phyloP scores from a whole-genome alignment of 2,888 invertebrate species.

The Cotesia congregata region DNA sequence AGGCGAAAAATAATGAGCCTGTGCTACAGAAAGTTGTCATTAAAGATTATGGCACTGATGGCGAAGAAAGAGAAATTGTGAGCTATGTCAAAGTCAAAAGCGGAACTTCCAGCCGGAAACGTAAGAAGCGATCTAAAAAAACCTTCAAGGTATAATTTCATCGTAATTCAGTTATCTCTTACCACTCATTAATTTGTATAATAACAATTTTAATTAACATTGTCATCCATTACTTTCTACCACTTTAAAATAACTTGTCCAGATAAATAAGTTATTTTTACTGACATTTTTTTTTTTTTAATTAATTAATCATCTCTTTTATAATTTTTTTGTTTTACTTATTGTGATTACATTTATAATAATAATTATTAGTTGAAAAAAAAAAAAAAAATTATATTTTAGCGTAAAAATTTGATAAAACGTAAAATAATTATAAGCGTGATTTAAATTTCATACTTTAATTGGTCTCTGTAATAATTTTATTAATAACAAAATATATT shows the following conservation, averaged over 20 bases:
- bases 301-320: slow-evolving; percentile 27
- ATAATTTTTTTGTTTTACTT: slow-evolving; percentile 6
- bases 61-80: slow-evolving; percentile 63
- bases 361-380: slow-evolving; percentile 17
- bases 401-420: neutral
- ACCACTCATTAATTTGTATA: slow-evolving; percentile 23
- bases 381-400: slow-evolving; percentile 8
- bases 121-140: slow-evolving; percentile 67
- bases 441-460: slow-evolving; percentile 42
- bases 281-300: slow-evolving; percentile 14
- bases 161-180: slow-evolving; percentile 30
- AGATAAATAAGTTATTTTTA: neutral
- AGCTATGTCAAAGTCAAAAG: slow-evolving; percentile 62
- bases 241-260: neutral
- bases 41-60: slow-evolving; percentile 61
- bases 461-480: slow-evolving; percentile 24
- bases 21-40: slow-evolving; percentile 63
- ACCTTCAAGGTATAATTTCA: slow-evolving; percentile 73
- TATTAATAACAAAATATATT: neutral
- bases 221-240: slow-evolving; percentile 2
- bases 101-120: slow-evolving; percentile 53
- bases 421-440: slow-evolving; percentile 39
- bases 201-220: slow-evolving; percentile 14
- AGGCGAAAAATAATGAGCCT: slow-evolving; percentile 35
- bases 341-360: slow-evolving; percentile 11